A percentile compares a stretch with the other conserved stretches of the same genome.
These are phyloP conservation scores for Riparia riparia DNA, from an alignment of 2,113 vertebrate species.

Conservation along the genomic window DNA sequence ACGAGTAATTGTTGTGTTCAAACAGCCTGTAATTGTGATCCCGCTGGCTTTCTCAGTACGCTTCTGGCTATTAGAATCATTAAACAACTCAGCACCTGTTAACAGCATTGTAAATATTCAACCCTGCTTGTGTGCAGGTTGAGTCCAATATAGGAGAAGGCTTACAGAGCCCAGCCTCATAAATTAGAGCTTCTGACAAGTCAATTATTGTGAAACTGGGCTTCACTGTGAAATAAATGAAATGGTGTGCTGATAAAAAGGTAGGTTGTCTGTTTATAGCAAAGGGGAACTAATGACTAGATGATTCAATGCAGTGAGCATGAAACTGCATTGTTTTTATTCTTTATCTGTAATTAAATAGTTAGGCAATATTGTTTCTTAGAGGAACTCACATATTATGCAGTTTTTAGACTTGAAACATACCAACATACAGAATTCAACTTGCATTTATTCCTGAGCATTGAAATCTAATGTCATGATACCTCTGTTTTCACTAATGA, in stretches of 20 bases:
- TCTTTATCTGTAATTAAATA: conserved; percentile 81
- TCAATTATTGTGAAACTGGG: conserved; percentile 88
- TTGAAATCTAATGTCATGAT: conserved; percentile 34
- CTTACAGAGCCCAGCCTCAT: conserved; percentile 86
- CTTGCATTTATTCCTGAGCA: conserved; percentile 37
- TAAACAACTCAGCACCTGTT: conserved; percentile 98
- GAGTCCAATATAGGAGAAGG: conserved; percentile 85
- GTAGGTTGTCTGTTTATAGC: conserved; percentile 83
- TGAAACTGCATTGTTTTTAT: conserved; percentile 80
- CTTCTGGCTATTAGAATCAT: conserved; percentile 93
- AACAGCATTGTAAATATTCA: conserved; percentile 99
- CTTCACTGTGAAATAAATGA: conserved; percentile 87
- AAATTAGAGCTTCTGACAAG: conserved; percentile 91
- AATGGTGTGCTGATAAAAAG: conserved; percentile 85
- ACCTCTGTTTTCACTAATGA: neutral
- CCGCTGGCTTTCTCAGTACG: conserved; percentile 87
- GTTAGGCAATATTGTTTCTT: conserved; percentile 67
- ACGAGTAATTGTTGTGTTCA: conserved; percentile 88
- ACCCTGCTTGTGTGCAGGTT: conserved; percentile 86
- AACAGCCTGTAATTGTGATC: conserved; percentile 89
- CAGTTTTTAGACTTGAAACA: conserved; percentile 54
- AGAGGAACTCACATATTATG: conserved; percentile 39
- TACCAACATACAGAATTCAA: conserved; percentile 55
- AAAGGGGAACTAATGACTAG: conserved; percentile 79
- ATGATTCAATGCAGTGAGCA: conserved; percentile 80